Evolutionary conservation across 2,113 vertebrate genomes (phyloP), one percentile per base, ranked within the genome.

Genomic region (Anseranas semipalmata): DNA sequence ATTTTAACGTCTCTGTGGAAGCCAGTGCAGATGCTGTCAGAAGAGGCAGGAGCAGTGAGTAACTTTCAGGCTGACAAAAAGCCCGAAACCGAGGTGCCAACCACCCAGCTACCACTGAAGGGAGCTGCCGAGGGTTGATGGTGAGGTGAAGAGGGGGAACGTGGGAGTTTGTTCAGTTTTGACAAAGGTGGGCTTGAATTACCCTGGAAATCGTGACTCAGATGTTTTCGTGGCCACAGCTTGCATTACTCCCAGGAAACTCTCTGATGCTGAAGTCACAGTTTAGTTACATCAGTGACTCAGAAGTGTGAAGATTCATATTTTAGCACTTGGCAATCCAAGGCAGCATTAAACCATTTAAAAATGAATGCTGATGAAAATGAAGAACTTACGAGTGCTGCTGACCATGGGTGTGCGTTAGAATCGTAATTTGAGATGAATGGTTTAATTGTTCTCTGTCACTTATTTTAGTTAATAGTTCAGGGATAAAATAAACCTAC

Each of bases 241-340:
- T 98, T 97, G 97, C 96, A 99, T 97, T 98, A 98, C 98, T 98
- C 98, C 98, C 97, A 99, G 98, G 98, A 98, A 99, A 98, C 95
- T 98, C 97, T 99, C 98, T 97, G 98, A 98, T 98, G 97, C 97
- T 97, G 90, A 98, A 98, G 98, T 98, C 98, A 98, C 98, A 98
- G 98, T 98, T 98, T 99, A 98, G 98, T 99, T 99, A 99, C 98
- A 98, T 98, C 90, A 97, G 98, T 99, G 99, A 99, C 98, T 99
- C 99, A 99, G 98, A 99, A 98, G 99, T 99, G 99, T 98, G 99
- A 99, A 99, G 96, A 98, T 98, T 99, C 97, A 98, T 99, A 98
- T 99, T 99, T 99, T 99, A 99, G 98, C 99, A 99, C 99, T 98
- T 99, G 98, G 96, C 97, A 98, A 98, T 97, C 98, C 97, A 93